Base-by-base conservation (phyloP, 2,113 vertebrate genomes). In the Ophthalmolycus amberensis region DNA sequence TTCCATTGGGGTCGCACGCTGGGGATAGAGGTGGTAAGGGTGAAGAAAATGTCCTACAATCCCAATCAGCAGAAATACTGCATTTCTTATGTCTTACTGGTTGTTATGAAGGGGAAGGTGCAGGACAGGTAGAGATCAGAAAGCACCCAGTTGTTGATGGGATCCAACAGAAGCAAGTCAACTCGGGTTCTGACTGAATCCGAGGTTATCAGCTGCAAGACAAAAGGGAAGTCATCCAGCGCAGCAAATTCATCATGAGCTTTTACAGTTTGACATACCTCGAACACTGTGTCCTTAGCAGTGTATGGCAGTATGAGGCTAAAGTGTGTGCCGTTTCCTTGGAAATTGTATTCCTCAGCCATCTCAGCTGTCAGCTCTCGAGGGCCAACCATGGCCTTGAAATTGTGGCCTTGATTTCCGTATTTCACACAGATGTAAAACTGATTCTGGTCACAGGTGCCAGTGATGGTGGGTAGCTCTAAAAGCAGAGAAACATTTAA, bases 61-160 rank as follows among this genome's bases (percentile, higher is more conserved):
- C 3, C 7, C 6, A 29, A 60, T 32, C 27, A 46, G 34, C 10
- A 82, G 12, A 52, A 50, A 18, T 3, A 0, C 6, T 38, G 14
- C 1, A 16, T 1, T 14, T 5, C 27, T 3, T 0, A 58, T 1
- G 1, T 48, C 72, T 79, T 93, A 96, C 95, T 67, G 9, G 91
- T 94, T 0, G 88, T 89, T 0, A 0, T 79, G 42, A 95, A 42
- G 5, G 95, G 94, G 69, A 96, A 96, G 60, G 44, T 78, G 82
- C 95, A 96, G 69, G 93, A 27, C 74, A 95, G 63, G 42, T 88
- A 94, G 12, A 95, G 86, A 20, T 95, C 90, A 16, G 54, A 85
- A 22, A 94, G 79, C 6, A 78, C 16, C 92, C 92, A 94, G 18
- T 85, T 79, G 76, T 92, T 93, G 3, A 25, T 27, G 0, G 58